Base-by-base conservation (phyloP, 2,113 vertebrate species). In the Crotalus viridis region DNA sequence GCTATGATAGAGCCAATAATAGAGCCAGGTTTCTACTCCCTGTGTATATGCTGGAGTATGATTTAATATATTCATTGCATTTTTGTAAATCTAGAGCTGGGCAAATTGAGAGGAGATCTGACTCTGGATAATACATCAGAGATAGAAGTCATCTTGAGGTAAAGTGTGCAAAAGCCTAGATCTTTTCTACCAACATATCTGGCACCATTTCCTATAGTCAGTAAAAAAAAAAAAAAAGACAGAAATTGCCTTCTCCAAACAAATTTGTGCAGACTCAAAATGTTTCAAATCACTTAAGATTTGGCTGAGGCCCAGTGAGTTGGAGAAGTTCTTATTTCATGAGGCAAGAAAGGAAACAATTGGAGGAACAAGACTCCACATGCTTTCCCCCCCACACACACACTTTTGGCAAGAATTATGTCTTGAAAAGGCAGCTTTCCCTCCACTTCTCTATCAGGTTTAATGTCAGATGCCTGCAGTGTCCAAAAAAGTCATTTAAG, bases 281-380 rank as follows among this genome's bases (percentile, higher is more conserved):
- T 64, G 89, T 87, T 93, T 61, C 55, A 93, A 90, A 90, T n/a
- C 92, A 86, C 28, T 93, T n/a, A 52, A 55, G 46, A 52, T 15
- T 87, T 93, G 92, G 92, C 56, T 90, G 48, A 87, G 81, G n/a
- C 56, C 89, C 92, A 93, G 81, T 39, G 46, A 57, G 88, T 89
- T 54, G 81, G 48, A 52, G n/a, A n/a, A n/a, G 55, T 89, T 89
- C 51, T 52, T 64, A 81, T 89, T 69, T 89, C 61, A 43, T 74
- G 69, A 87, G n/a, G 87, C 26, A 22, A 55, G 24, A 90, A 93
- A 93, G 46, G 48, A 90, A 93, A 93, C 56, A 93, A 43, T 90
- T 26, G 22, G 10, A 86, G 89, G 22, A 54, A 90, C 46, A n/a
- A 64, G 15, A 90, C 56, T 90, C 56, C 81, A 87, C 81, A 93